phyloP scores from a whole-genome alignment of 2,113 vertebrate species.

The Bujurquina vittata region DNA sequence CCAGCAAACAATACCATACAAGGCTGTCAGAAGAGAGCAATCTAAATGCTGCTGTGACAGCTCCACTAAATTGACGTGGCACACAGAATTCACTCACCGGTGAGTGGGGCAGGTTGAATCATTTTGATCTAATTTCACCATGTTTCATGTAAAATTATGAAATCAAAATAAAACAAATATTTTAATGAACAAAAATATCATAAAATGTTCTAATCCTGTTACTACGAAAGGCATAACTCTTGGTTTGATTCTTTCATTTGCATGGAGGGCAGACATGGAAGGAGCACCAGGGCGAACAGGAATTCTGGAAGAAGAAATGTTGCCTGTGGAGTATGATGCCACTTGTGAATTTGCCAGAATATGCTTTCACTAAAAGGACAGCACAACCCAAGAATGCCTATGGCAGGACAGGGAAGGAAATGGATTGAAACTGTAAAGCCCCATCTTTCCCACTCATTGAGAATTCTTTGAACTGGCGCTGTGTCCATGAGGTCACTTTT shows the following conservation, averaged over 20 bases:
- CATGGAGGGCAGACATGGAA: not conserved
- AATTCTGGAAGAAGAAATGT: not conserved
- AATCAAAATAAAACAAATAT: not conserved
- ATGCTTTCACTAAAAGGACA: not conserved
- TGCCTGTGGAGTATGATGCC: not conserved
- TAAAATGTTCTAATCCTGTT: not conserved
- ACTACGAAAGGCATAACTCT: not conserved
- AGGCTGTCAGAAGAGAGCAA: not conserved
- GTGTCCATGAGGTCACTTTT: not conserved
- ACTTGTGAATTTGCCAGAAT: not conserved
- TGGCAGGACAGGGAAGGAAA: not conserved
- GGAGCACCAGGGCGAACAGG: not conserved
- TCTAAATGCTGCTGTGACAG: not conserved
- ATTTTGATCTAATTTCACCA: not conserved
- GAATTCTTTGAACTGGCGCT: not conserved
- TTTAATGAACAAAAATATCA: not conserved
- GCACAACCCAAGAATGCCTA: not conserved
- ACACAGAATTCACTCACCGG: no score
- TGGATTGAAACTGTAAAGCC: conserved; percentile 5
- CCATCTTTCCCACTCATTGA: not conserved
- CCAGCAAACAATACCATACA: not conserved
- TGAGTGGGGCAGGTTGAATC: not conserved
- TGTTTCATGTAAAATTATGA: not conserved
- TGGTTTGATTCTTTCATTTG: not conserved
- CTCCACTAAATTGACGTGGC: not conserved